Evolutionary conservation across 2,113 vertebrate genomes (phyloP), one percentile per base, ranked within the genome.

Genomic region (Hippocampus abdominalis): DNA sequence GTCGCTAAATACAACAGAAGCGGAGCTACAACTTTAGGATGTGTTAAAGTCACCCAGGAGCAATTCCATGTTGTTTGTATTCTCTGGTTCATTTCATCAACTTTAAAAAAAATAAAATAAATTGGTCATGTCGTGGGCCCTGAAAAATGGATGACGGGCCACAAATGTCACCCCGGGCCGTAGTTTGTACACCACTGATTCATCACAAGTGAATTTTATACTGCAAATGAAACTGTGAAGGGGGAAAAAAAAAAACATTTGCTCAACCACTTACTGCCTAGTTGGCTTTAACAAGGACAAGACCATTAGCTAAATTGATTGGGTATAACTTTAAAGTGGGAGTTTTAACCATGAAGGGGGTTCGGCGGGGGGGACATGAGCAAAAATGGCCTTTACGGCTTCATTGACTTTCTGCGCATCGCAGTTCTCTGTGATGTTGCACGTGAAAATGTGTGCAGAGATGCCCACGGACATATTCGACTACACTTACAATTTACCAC

Each of bases 341-440:
- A 73, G 79, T 72, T 77, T 74, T 77, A 69, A 40, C 29, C 48
- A 49, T 49, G 48, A 20, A 18, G 16, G 44, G 36, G 64, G n/a
- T n/a, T 25, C 1, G 40, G 23, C 1, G 40, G 23, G 16, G 20
- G 4, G 9, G 7, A 2, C 66, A 70, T 5, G 0, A 61, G 16
- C 8, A n/a, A 21, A 63, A 71, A 69, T 10, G 23, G 68, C 40
- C 15, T 61, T 81, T 81, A 86, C 70, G 53, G 71, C 60, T 79
- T 67, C 68, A 85, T 82, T 85, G 81, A 65, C 23, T 88, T 84
- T 79, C 75, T 85, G 86, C 86, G 70, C 49, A 68, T 80, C 51
- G 62, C 72, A 29, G 32, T 84, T 80, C 69, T 72, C 75, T 72
- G 69, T 83, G 76, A 84, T 82, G 51, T 76, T 74, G 36, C 20